These are phyloP conservation scores for Ammodytes dubius DNA, from an alignment of 2,113 vertebrate species.

Conservation along the genomic window DNA sequence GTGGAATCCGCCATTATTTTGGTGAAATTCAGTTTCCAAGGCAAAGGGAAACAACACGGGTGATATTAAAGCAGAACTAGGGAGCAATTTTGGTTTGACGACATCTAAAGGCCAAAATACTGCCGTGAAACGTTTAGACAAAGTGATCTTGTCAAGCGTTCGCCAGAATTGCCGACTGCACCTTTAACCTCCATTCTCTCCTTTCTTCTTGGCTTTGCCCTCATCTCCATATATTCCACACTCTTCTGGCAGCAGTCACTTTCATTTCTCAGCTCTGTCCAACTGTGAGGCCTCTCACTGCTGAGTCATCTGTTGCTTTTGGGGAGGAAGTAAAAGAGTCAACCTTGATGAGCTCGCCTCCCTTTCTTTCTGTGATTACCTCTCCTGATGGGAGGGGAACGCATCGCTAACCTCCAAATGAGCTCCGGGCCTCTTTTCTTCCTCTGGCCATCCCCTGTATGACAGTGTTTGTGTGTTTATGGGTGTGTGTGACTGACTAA, in stretches of 20 bases:
- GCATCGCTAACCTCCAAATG: slow-evolving; percentile 61
- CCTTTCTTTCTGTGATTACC: slow-evolving; percentile 60
- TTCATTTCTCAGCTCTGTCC: slow-evolving; percentile 51
- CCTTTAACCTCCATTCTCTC: too few relatives aligned
- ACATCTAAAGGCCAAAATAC: too few relatives aligned
- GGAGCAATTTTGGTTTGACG: too few relatives aligned
- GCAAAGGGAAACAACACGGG: too few relatives aligned
- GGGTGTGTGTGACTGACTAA: slow-evolving; percentile 2
- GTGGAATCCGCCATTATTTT: too few relatives aligned
- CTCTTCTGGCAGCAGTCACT: slow-evolving; percentile 31
- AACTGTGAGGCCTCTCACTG: slow-evolving; percentile 43
- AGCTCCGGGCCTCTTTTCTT: slow-evolving; percentile 30
- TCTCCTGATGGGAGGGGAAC: slow-evolving; percentile 57
- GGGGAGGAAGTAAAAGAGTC: slow-evolving; percentile 23
- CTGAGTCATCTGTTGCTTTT: slow-evolving; percentile 62
- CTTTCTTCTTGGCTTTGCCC: slow-evolving; percentile 19
- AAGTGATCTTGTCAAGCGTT: too few relatives aligned
- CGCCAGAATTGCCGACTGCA: too few relatives aligned
- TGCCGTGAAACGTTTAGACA: too few relatives aligned
- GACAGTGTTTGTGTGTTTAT: slow-evolving; percentile 11
- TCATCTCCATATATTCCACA: slow-evolving; percentile 40
- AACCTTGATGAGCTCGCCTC: slow-evolving; percentile 56
- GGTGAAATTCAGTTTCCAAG: too few relatives aligned
- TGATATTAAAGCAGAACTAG: too few relatives aligned
- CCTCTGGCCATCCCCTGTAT: slow-evolving; percentile 21